Evolutionary conservation across 2,113 vertebrate genomes (phyloP).

Genomic region (Indicator indicator): DNA sequence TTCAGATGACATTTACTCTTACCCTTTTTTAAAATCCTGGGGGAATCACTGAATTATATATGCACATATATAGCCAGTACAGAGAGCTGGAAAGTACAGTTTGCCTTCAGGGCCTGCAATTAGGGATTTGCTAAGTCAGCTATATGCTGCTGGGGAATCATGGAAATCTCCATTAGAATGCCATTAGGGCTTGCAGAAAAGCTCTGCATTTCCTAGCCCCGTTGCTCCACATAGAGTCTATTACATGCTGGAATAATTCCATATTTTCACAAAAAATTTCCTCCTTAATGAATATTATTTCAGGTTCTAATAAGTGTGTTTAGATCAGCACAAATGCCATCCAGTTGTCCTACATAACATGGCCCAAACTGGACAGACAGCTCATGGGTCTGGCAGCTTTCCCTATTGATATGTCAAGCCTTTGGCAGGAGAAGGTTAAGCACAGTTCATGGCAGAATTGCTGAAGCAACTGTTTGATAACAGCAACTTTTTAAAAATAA

Average conservation of each 20-base stretch:
- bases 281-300: conserved; percentile 12
- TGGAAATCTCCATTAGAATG: conserved; percentile 58
- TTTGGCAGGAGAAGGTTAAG: not conserved
- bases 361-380: not conserved
- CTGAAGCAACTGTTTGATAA: not conserved
- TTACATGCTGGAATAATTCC: not conserved
- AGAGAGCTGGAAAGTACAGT: conserved; percentile 42
- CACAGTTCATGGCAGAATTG: not conserved
- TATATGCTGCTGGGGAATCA: conserved; percentile 39
- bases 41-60: conserved; percentile 57
- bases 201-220: conserved; percentile 5
- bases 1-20: conserved; percentile 61
- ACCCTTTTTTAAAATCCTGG: conserved; percentile 36
- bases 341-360: not conserved
- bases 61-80: conserved; percentile 44
- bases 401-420: not conserved
- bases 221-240: not conserved
- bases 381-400: not conserved
- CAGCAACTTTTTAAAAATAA: not conserved
- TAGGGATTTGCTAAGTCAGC: conserved; percentile 66
- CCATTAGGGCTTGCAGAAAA: conserved; percentile 52
- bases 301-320: conserved; percentile 20
- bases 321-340: not conserved
- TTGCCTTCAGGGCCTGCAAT: conserved; percentile 62
- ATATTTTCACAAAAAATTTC: conserved; percentile 20